phyloP scores from a whole-genome alignment of 2,113 vertebrate species.

The Petrocephalus zakoni region DNA sequence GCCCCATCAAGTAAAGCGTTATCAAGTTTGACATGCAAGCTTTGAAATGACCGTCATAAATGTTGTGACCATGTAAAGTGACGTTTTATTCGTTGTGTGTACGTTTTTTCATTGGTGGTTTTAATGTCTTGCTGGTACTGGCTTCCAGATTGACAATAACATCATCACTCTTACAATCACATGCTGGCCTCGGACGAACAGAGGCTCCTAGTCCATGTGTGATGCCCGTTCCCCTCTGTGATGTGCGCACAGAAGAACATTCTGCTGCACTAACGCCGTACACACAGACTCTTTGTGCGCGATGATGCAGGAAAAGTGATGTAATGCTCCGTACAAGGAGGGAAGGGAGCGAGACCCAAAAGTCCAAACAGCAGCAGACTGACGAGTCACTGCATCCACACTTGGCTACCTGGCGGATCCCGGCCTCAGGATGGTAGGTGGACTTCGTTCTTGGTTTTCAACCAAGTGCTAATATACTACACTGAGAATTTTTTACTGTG shows the following conservation, averaged over 20 bases:
- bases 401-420: conserved; percentile 24
- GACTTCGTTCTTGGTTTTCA: background rate
- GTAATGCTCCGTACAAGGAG: conserved; percentile 50
- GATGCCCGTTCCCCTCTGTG: background rate
- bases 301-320: conserved; percentile 32
- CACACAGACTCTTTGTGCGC: conserved; percentile 51
- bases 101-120: background rate
- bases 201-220: background rate
- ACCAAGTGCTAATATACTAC: background rate
- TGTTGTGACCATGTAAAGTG: background rate
- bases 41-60: background rate
- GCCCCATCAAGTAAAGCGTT: background rate
- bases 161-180: background rate
- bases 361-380: background rate
- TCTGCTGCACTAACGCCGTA: conserved; percentile 10
- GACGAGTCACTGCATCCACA: conserved; percentile 10
- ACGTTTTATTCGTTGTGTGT: background rate
- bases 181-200: background rate
- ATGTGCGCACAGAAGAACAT: conserved; percentile 17
- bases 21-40: background rate
- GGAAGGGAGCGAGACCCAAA: conserved; percentile 39
- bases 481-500: background rate
- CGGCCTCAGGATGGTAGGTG: conserved; percentile 46
- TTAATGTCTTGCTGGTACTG: too few relatives aligned
- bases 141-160: background rate